phyloP scores from a whole-genome alignment of 2,888 invertebrate species.

The Acanthosepion pharaonis region DNA sequence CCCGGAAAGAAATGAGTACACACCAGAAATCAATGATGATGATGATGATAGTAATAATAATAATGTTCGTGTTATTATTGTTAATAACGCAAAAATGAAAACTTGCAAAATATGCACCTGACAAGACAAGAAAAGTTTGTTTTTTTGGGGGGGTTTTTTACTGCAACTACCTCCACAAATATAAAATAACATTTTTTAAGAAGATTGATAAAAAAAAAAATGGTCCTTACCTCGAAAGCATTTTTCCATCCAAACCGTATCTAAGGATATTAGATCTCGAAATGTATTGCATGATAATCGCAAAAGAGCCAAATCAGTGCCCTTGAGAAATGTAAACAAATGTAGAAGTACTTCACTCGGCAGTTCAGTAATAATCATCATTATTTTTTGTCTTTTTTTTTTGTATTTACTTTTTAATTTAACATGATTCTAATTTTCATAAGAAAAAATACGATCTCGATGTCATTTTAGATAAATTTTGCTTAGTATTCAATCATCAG shows the following conservation, averaged over 20 bases:
- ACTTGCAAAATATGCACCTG: no score
- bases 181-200: neutral
- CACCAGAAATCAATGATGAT: no score
- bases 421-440: neutral
- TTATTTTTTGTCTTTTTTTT: neutral
- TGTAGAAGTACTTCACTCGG: neutral
- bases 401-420: no score
- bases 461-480: neutral
- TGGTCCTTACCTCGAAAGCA: neutral
- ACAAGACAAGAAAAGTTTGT: no score
- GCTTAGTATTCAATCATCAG: no score
- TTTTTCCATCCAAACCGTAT: neutral
- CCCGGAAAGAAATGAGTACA: no score
- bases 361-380: neutral
- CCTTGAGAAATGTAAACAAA: neutral
- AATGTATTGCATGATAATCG: neutral
- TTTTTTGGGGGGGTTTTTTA: no score
- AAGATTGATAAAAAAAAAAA: neutral
- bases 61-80: no score
- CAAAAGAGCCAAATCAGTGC: neutral
- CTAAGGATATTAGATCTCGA: neutral
- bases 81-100: no score
- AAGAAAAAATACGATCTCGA: neutral
- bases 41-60: no score
- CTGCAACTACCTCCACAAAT: no score